Percentiles rank a stretch among this genome's conserved stretches.
Conservation (phyloP, 2,113 vertebrate species). For the Dinomys branickii region DNA sequence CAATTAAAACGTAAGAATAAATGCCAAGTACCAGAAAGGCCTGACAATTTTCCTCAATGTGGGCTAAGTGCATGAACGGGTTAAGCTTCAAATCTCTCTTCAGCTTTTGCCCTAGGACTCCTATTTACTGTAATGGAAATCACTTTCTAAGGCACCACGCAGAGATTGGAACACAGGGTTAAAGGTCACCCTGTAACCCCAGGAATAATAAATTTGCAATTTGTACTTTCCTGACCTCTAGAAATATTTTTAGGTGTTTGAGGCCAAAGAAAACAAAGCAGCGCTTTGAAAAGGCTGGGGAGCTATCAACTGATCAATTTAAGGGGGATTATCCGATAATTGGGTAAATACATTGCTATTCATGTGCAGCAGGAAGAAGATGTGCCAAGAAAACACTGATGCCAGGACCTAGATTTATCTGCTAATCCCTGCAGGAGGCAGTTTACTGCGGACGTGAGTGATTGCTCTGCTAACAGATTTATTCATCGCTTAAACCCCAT, state of each 20-base stretch:
- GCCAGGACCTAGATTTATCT: slow-evolving; percentile 67
- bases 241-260: slow-evolving; percentile 66
- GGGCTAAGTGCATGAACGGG: background rate
- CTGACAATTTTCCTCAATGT: background rate
- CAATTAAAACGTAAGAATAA: background rate
- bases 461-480: slow-evolving; percentile 78
- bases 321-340: slow-evolving; percentile 71
- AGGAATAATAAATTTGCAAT: slow-evolving; percentile 74
- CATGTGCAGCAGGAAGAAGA: slow-evolving; percentile 67
- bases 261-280: slow-evolving; percentile 51
- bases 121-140: slow-evolving; percentile 72
- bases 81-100: slow-evolving; percentile 56
- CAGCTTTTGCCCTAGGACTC: background rate
- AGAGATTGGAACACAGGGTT: slow-evolving; percentile 48
- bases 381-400: slow-evolving; percentile 67
- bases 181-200: slow-evolving; percentile 60
- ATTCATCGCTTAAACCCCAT: slow-evolving; percentile 58
- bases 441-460: slow-evolving; percentile 74
- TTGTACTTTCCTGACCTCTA: slow-evolving; percentile 65
- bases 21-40: background rate
- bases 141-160: slow-evolving; percentile 53
- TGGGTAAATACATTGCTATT: slow-evolving; percentile 69
- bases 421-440: slow-evolving; percentile 73
- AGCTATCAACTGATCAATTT: slow-evolving; percentile 63
- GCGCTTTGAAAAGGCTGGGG: background rate